Evolutionary conservation across 2,113 vertebrate species (phyloP).

Genomic region (Symphodus melops): DNA sequence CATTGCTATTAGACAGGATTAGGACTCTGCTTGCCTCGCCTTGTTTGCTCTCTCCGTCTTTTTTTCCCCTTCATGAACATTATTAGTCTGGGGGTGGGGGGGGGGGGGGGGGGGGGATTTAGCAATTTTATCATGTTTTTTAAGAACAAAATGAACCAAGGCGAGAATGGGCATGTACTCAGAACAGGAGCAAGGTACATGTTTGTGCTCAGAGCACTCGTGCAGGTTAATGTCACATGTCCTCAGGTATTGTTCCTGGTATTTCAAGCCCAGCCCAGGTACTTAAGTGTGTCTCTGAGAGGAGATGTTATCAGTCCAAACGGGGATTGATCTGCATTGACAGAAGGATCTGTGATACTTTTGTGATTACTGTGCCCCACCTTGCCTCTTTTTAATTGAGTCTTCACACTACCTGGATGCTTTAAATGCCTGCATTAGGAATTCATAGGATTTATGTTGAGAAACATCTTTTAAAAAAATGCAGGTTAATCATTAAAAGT

Average conservation of each 20-base stretch:
- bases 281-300: not conserved
- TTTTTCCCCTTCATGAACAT: constrained; percentile 6
- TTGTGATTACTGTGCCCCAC: not conserved
- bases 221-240: not conserved
- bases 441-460: not conserved
- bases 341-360: not conserved
- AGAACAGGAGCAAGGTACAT: not conserved
- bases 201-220: constrained; percentile 4
- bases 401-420: not conserved
- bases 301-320: not conserved
- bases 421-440: not conserved
- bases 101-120: constrained; percentile 13
- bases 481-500: too few relatives aligned
- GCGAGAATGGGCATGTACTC: constrained; percentile 8
- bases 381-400: not conserved
- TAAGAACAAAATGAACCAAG: constrained; percentile 17
- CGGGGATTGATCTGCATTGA: not conserved
- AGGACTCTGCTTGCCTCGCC: constrained; percentile 48
- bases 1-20: constrained; percentile 58
- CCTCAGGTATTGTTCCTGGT: not conserved
- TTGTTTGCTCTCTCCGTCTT: constrained; percentile 46
- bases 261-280: not conserved
- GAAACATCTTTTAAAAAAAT: too few relatives aligned
- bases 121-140: constrained; percentile 40
- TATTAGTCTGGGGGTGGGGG: too few relatives aligned